Evolutionary conservation across 2,888 invertebrate genomes (phyloP).

Genomic region (Agrotis clavis): DNA sequence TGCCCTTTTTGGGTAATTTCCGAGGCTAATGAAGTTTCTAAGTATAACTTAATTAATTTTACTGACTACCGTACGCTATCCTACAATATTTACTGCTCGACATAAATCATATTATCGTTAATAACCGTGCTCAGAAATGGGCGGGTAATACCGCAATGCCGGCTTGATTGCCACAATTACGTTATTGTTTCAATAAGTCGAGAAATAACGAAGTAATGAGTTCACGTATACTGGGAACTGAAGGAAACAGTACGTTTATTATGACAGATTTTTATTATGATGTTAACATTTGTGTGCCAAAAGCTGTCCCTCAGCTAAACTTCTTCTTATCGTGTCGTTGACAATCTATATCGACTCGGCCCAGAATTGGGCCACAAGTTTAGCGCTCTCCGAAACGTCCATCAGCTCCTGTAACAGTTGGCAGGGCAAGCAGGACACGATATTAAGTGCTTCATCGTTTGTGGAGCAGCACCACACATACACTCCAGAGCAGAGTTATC

Average conservation of each 20-base stretch:
- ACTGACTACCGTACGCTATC: not conserved
- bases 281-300: not conserved
- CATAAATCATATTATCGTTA: constrained; percentile 9
- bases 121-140: not conserved
- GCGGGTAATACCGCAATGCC: not conserved
- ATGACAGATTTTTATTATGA: not conserved
- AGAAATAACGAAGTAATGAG: constrained; percentile 7
- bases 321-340: too few relatives aligned
- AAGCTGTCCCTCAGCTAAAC: too few relatives aligned
- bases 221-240: not conserved
- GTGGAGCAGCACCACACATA: too few relatives aligned
- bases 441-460: too few relatives aligned
- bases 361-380: too few relatives aligned
- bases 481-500: too few relatives aligned
- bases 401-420: too few relatives aligned
- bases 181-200: constrained; percentile 11
- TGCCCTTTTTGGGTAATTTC: too few relatives aligned
- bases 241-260: not conserved
- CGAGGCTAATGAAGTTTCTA: too few relatives aligned
- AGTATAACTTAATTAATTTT: not conserved
- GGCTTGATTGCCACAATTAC: not conserved
- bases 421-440: too few relatives aligned
- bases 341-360: too few relatives aligned
- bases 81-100: not conserved
- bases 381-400: too few relatives aligned